A percentile compares a stretch with the other conserved stretches of the same genome.
Conservation (phyloP, 2,888 invertebrate genomes). For the Phania funesta region DNA sequence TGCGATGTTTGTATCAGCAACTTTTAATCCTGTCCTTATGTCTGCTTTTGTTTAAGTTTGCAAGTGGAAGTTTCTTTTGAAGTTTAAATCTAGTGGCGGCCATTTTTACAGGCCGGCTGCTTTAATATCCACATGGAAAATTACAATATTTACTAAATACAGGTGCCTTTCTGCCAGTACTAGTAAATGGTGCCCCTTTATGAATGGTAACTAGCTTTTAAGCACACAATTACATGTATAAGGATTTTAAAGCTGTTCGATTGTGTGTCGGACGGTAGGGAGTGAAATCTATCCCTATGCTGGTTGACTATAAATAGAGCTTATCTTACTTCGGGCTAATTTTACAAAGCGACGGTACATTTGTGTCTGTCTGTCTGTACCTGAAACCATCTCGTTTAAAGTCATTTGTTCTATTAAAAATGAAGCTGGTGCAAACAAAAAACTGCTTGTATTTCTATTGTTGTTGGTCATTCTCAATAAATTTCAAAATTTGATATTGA, state of each 20-base stretch:
- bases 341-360: conserved; percentile 4
- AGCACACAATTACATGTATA: no score
- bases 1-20: conserved; percentile 33
- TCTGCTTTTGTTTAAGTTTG: neutral
- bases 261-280: neutral
- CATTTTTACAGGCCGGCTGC: conserved; percentile 35
- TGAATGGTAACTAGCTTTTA: neutral
- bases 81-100: conserved; percentile 42
- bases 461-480: conserved; percentile 32
- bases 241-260: neutral
- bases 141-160: conserved; percentile 42
- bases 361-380: neutral
- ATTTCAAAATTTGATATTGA: conserved; percentile 42
- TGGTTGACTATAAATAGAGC: conserved; percentile 31
- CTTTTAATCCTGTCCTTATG: neutral
- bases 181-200: neutral
- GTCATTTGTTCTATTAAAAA: conserved; percentile 19
- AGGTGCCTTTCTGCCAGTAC: conserved; percentile 30
- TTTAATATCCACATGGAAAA: conserved; percentile 13
- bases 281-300: conserved; percentile 12
- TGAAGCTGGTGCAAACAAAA: neutral
- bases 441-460: conserved; percentile 11
- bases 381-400: neutral
- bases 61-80: conserved; percentile 24
- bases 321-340: conserved; percentile 40